Evolutionary conservation across 2,113 vertebrate genomes (phyloP), one percentile per base, ranked within the genome.

Genomic region (Dinomys branickii): DNA sequence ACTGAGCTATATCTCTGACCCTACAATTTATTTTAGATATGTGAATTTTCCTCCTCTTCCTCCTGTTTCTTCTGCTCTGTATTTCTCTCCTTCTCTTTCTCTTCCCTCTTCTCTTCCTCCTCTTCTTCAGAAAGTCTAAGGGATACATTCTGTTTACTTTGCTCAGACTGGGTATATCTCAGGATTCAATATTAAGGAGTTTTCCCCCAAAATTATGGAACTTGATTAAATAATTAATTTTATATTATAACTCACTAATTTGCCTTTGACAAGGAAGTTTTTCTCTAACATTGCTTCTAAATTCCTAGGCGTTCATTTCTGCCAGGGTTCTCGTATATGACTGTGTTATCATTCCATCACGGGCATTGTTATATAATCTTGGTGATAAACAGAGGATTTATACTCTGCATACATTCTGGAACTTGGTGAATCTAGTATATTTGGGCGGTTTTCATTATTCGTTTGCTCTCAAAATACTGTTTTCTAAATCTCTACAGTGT

Each of bases 131-230:
- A n/a, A 80, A 1, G 22, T 83, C 52, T 85, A 92, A 61, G 91
- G 14, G 44, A 44, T 78, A 71, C 8, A 44, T 19, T 95, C 47
- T 93, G 65, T 54, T 90, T 75, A 61, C 41, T 82, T 94, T 78
- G 47, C 47, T 85, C 61, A 81, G 35, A 33, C 33, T 81, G 44
- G 14, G 30, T 80, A 3, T 78, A 84, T 84, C 47, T 87, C n/a
- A 90, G 84, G 58, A 94, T 77, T 83, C 58, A 77, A 69, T 22
- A 93, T 44, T 92, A 81, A 96, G 50, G 88, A 63, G 11, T 77
- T 94, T 91, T 2, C 63, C 20, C 44, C 28, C 6, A 85, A 82
- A 71, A 3, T 65, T 91, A 95, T 59, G 80, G 3, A n/a, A 88
- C n/a, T 95, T 86, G 28, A 47, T 33, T 44, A 86, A 52, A 89